Percentiles rank a stretch among this genome's conserved stretches.
These are phyloP conservation scores for Lophura swinhoii DNA, from an alignment of 2,797 vertebrate genomes.

Conservation along the genomic window DNA sequence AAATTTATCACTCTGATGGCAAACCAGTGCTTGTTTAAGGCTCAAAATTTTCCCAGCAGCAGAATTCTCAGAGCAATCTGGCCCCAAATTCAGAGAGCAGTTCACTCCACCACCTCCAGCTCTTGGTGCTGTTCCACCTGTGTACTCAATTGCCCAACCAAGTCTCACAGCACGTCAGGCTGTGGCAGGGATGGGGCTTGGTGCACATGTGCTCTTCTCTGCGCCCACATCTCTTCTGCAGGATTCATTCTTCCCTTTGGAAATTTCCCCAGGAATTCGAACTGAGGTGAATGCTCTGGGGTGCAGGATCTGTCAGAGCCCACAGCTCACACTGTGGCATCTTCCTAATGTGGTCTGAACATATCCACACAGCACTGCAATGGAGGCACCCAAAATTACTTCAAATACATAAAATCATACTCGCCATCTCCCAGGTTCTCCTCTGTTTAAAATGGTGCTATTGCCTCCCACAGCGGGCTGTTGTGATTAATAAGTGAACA, in stretches of 20 bases:
- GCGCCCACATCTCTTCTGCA: not conserved
- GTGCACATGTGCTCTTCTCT: not conserved
- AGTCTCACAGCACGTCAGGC: too few species aligned
- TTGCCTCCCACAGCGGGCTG: rapidly evolving
- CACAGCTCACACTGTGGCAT: rapidly evolving
- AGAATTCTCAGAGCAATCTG: not conserved
- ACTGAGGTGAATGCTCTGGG: rapidly evolving
- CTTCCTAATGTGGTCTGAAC: not conserved
- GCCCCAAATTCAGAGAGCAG: not conserved
- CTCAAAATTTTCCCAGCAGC: not conserved
- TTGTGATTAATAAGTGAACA: not conserved
- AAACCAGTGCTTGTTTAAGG: not conserved
- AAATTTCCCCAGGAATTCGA: not conserved
- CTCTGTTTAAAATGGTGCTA: not conserved
- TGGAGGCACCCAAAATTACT: not conserved
- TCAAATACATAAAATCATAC: not conserved
- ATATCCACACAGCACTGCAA: rapidly evolving
- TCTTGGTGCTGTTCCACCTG: not conserved
- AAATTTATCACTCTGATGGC: not conserved
- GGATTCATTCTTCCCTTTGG: not conserved
- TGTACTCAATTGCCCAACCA: rapidly evolving
- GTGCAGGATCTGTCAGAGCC: not conserved
- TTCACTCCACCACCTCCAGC: not conserved
- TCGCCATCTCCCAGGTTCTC: not conserved
- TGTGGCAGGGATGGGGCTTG: rapidly evolving